phyloP scores from a whole-genome alignment of 2,113 vertebrate species.

The Rhagologus leucostigma region DNA sequence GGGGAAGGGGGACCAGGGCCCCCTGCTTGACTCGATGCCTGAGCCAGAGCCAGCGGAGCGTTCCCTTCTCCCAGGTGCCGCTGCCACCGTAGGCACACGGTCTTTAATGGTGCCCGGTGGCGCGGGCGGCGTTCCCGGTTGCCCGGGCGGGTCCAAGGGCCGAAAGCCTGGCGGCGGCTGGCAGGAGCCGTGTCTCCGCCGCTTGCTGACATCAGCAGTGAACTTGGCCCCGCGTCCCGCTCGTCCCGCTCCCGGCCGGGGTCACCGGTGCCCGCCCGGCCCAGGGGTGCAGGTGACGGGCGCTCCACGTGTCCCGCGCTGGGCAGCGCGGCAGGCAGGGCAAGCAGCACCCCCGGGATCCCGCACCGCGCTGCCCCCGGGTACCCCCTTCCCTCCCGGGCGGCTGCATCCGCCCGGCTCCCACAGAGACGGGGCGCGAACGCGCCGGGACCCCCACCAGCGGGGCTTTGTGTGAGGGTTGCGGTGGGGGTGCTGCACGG shows the following conservation, averaged over 20 bases:
- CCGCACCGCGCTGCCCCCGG: neutral
- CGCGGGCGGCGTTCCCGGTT: neutral
- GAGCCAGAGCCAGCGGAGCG: neutral
- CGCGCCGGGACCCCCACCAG: neutral
- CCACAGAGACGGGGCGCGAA: neutral
- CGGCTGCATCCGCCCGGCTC: neutral
- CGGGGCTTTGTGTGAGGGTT: slow-evolving; percentile 33
- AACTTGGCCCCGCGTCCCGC: neutral
- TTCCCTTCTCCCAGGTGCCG: neutral
- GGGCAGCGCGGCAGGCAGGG: neutral
- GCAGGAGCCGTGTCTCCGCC: neutral
- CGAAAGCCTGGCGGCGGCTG: neutral
- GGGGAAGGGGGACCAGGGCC: fast-evolving
- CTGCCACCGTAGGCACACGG: neutral
- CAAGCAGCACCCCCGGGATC: neutral
- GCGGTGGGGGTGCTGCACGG: neutral
- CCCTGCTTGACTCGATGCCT: fast-evolving
- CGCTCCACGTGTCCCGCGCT: neutral
- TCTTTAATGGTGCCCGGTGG: neutral
- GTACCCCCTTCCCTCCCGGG: neutral
- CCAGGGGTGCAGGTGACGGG: neutral
- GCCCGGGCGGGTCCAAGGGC: neutral
- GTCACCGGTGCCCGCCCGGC: neutral
- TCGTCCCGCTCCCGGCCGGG: neutral
- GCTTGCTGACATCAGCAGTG: slow-evolving; percentile 14